Conservation (phyloP, 30 jellyfish, hydroid and myxozoan genomes). For the Rhopilema esculentum region DNA sequence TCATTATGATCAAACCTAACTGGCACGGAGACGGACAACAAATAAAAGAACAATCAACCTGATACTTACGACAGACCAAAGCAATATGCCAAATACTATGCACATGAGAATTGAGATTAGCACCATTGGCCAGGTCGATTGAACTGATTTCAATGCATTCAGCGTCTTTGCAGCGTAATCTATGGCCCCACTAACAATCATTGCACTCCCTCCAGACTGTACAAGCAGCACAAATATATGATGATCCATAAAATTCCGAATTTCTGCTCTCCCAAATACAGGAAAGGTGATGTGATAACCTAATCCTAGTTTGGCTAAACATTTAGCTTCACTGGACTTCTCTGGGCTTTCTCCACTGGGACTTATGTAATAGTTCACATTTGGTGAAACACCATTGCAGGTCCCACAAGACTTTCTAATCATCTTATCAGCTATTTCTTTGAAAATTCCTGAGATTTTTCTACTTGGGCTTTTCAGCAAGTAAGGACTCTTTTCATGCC, state of each 20-base stretch:
- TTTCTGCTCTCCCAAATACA: slow-evolving; percentile 66
- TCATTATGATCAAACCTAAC: too few species aligned
- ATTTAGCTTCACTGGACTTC: slow-evolving; percentile 24
- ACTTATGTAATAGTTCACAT: slow-evolving; percentile 19
- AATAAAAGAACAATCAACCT: not conserved
- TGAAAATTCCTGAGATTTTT: slow-evolving; percentile 44
- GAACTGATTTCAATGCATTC: slow-evolving; percentile 32
- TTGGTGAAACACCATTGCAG: slow-evolving; percentile 39
- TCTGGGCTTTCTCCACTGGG: slow-evolving; percentile 69
- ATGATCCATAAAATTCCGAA: slow-evolving; percentile 32
- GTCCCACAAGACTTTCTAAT: slow-evolving; percentile 50
- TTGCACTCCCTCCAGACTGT: slow-evolving; percentile 74
- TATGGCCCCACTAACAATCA: slow-evolving; percentile 45
- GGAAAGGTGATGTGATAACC: slow-evolving; percentile 71
- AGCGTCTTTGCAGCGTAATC: slow-evolving; percentile 34
- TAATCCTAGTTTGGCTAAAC: slow-evolving; percentile 14
- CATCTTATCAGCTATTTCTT: slow-evolving; percentile 32
- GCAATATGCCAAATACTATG: slow-evolving; percentile 44
- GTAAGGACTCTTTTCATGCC: slow-evolving; percentile 64
- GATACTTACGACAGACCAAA: slow-evolving; percentile 78
- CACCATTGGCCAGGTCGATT: slow-evolving; percentile 56
- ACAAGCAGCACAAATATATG: slow-evolving; percentile 63
- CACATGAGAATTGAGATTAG: slow-evolving; percentile 44
- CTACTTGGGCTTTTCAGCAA: slow-evolving; percentile 22
- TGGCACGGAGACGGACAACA: not conserved